phyloP scores from a whole-genome alignment of 2,888 invertebrate species.

The Hyalella azteca region DNA sequence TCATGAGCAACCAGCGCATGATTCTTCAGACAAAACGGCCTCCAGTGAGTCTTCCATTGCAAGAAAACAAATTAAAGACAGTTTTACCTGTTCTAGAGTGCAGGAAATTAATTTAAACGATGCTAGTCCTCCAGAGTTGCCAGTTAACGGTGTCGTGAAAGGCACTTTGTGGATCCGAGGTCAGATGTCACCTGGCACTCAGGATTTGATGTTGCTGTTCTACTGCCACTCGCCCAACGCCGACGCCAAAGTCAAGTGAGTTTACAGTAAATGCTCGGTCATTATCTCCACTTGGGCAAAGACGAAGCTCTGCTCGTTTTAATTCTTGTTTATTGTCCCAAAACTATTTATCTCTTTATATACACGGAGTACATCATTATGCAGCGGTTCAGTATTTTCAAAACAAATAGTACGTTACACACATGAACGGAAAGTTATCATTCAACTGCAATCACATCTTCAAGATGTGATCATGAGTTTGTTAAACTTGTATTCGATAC shows the following conservation, averaged over 20 bases:
- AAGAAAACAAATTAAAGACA: constrained; percentile 23
- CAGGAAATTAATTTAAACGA: not conserved
- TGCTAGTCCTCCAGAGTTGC: not conserved
- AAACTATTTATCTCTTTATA: too few species aligned
- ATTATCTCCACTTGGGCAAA: too few species aligned
- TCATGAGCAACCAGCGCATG: not conserved
- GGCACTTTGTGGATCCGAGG: constrained; percentile 53
- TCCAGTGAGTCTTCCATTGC: not conserved
- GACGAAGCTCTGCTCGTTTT: too few species aligned
- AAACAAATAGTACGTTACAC: too few species aligned
- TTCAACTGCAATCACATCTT: too few species aligned
- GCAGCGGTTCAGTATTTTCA: too few species aligned
- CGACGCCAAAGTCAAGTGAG: constrained; percentile 40
- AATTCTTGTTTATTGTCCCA: too few species aligned
- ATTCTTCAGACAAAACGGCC: not conserved
- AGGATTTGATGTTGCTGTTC: constrained; percentile 52
- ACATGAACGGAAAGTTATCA: too few species aligned
- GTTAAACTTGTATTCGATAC: too few species aligned
- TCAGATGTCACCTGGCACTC: constrained; percentile 46
- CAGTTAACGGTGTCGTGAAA: constrained; percentile 43
- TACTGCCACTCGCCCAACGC: constrained; percentile 44
- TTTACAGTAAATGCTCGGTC: too few species aligned
- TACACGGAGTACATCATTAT: too few species aligned
- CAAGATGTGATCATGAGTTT: too few species aligned
- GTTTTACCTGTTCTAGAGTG: constrained; percentile 33